These are phyloP conservation scores for Gryllus bimaculatus DNA, from an alignment of 1,140 invertebrate genomes.

Conservation along the genomic window DNA sequence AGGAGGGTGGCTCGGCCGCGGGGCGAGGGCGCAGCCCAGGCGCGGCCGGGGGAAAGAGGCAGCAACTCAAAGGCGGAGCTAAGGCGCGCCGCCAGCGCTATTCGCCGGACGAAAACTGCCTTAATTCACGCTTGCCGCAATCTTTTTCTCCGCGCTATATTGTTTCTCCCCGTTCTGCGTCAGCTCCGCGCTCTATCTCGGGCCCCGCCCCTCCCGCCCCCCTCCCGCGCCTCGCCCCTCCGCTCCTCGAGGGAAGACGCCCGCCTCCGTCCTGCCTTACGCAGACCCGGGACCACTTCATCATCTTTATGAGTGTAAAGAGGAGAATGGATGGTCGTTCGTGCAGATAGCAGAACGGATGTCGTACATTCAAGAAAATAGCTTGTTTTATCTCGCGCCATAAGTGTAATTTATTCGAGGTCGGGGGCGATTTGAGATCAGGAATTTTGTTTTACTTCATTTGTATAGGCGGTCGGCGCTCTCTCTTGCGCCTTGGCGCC, in stretches of 20 bases:
- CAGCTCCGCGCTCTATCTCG: neutral
- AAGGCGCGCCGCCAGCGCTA: too few relatives aligned
- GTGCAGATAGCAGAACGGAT: slow-evolving; percentile 33
- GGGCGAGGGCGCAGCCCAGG: too few relatives aligned
- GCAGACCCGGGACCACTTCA: slow-evolving; percentile 23
- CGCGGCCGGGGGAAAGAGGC: too few relatives aligned
- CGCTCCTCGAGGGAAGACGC: neutral
- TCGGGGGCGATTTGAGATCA: slow-evolving; percentile 23
- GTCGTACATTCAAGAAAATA: slow-evolving; percentile 34
- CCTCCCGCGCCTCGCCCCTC: neutral
- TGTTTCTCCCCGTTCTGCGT: neutral
- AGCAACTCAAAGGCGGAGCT: too few relatives aligned
- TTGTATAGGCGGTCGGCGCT: slow-evolving; percentile 24
- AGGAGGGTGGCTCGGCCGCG: too few relatives aligned
- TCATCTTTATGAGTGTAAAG: slow-evolving; percentile 29
- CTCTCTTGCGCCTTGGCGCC: neutral
- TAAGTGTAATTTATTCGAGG: slow-evolving; percentile 32
- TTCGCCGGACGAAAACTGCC: too few relatives aligned
- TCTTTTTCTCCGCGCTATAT: neutral
- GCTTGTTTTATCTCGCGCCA: slow-evolving; percentile 33
- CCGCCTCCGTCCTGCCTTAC: neutral
- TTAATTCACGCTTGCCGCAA: neutral
- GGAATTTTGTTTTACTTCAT: slow-evolving; percentile 30
- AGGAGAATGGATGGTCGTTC: slow-evolving; percentile 29
- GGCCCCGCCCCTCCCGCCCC: neutral